phyloP scores from a whole-genome alignment of 2,113 vertebrate species.

The Bettongia penicillata region DNA sequence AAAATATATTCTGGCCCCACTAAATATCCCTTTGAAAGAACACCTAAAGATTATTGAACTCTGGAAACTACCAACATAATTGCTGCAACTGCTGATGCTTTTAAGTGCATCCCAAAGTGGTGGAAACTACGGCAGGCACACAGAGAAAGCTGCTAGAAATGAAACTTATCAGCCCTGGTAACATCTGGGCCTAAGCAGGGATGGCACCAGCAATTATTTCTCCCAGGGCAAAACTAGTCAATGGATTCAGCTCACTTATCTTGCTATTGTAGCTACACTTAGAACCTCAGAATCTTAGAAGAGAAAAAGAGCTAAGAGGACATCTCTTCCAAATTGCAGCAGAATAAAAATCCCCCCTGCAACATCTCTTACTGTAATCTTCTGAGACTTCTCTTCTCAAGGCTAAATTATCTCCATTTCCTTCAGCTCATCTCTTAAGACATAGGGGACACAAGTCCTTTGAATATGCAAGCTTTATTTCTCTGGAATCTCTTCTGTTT shows the following conservation, averaged over 20 bases:
- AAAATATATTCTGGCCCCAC: not conserved
- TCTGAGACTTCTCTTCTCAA: not conserved
- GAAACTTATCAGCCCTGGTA: not conserved
- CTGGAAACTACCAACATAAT: not conserved
- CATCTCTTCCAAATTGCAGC: not conserved
- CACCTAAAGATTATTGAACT: not conserved
- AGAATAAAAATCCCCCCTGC: not conserved
- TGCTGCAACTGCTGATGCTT: not conserved
- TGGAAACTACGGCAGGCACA: not conserved
- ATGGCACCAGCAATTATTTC: not conserved
- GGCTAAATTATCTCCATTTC: not conserved
- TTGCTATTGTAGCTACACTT: not conserved
- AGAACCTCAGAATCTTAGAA: not conserved
- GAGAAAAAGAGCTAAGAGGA: not conserved
- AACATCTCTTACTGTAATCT: not conserved
- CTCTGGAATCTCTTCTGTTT: not conserved
- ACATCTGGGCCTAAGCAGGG: not conserved
- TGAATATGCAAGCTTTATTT: not conserved
- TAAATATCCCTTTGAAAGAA: constrained; percentile 6
- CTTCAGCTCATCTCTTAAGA: not conserved
- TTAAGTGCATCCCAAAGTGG: not conserved
- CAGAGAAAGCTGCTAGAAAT: not conserved
- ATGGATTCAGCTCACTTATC: not conserved
- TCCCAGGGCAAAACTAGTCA: not conserved
- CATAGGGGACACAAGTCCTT: not conserved